A percentile compares a stretch with the other conserved stretches of the same genome.
Evolutionary conservation across 2,888 invertebrate species (phyloP).

Genomic region (Bellardia pandia): DNA sequence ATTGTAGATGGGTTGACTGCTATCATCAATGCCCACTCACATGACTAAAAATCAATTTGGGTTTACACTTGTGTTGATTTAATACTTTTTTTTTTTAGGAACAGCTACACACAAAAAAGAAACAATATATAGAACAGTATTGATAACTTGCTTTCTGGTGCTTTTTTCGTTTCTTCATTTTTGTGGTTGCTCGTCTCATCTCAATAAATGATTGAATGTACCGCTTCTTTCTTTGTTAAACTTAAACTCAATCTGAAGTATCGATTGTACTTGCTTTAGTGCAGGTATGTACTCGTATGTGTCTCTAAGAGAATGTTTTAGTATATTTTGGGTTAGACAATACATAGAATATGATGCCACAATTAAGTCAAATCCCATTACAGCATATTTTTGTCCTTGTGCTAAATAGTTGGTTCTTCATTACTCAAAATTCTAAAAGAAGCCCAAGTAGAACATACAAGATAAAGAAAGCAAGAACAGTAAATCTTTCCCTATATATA

Average conservation of each 20-base stretch:
- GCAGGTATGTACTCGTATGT: not conserved
- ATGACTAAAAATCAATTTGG: conserved; percentile 65
- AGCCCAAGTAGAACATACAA: not conserved
- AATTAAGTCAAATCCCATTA: conserved; percentile 69
- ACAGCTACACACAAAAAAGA: not conserved
- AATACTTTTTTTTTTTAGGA: conserved; percentile 13
- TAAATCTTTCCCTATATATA: conserved; percentile 28
- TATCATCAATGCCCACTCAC: conserved; percentile 48
- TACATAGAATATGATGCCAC: conserved; percentile 43
- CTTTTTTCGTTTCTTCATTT: conserved; percentile 58
- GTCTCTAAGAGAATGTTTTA: not conserved
- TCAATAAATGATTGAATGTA: conserved; percentile 32
- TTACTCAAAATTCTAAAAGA: conserved; percentile 21
- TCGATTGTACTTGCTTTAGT: conserved; percentile 8
- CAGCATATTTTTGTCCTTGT: conserved; percentile 35
- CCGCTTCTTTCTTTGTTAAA: not conserved
- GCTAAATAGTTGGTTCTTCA: conserved; percentile 47
- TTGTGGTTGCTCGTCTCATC: conserved; percentile 45
- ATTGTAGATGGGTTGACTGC: conserved; percentile 8
- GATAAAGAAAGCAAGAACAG: not conserved
- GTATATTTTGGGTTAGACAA: conserved; percentile 40
- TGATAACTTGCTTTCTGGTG: not conserved
- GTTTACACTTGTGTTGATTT: conserved; percentile 56
- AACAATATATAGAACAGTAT: conserved; percentile 1
- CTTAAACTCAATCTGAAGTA: not conserved